These are phyloP conservation scores for Hypselothyrea guttata DNA, from an alignment of 2,888 invertebrate genomes.

Conservation along the genomic window DNA sequence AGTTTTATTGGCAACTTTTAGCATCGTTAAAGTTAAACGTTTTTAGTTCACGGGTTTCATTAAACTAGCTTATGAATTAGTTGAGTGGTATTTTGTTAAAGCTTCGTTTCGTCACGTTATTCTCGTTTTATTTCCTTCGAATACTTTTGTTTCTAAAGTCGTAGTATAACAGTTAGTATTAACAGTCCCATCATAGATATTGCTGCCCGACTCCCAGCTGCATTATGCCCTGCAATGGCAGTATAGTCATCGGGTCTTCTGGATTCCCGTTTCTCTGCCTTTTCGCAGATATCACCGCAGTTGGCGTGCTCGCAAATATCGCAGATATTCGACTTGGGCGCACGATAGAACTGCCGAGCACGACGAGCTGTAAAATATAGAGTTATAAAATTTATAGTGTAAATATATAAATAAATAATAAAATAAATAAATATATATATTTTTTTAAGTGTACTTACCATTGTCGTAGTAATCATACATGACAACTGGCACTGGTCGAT, in stretches of 20 bases:
- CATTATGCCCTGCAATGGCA: conserved; percentile 44
- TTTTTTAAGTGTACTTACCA: conserved; percentile 84
- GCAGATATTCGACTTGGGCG: conserved; percentile 88
- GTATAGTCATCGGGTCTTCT: conserved; percentile 59
- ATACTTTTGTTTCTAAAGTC: conserved; percentile 22
- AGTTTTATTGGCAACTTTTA: conserved; percentile 67
- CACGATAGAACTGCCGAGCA: conserved; percentile 91
- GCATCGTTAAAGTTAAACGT: conserved; percentile 61
- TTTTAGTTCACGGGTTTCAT: conserved; percentile 51
- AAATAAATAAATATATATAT: too few relatives aligned
- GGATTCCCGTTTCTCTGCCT: conserved; percentile 79
- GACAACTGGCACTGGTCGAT: conserved; percentile 92
- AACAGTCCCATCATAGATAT: conserved; percentile 14
- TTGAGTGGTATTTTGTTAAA: conserved; percentile 70
- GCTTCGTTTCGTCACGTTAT: conserved; percentile 52
- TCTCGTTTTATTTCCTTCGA: not conserved
- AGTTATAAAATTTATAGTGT: not conserved
- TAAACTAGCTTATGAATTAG: conserved; percentile 58
- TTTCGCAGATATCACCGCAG: conserved; percentile 80
- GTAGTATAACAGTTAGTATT: not conserved
- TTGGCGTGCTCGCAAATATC: conserved; percentile 83
- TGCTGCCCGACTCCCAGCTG: conserved; percentile 6
- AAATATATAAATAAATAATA: too few relatives aligned
- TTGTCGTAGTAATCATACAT: conserved; percentile 96
- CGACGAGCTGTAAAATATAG: conserved; percentile 85